Percentiles rank a stretch among this genome's conserved stretches.
Evolutionary conservation across 2,888 invertebrate species (phyloP).

Genomic region (Panopea generosa): DNA sequence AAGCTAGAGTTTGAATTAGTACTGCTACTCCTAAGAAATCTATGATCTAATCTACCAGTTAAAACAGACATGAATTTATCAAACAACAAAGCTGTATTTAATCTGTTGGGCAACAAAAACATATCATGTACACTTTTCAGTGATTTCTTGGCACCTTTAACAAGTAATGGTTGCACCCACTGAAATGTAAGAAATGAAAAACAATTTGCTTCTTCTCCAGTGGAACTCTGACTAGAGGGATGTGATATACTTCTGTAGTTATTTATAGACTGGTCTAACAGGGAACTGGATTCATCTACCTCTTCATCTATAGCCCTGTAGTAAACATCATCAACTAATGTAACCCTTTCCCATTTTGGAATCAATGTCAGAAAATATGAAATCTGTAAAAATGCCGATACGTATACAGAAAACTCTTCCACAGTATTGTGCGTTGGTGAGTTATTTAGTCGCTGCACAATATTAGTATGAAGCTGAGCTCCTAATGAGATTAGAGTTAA

Average conservation of each 20-base stretch:
- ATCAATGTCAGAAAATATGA: slow-evolving; percentile 91
- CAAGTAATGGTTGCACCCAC: slow-evolving; percentile 95
- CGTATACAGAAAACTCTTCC: slow-evolving; percentile 75
- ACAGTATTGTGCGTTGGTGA: slow-evolving; percentile 62
- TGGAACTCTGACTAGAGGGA: slow-evolving; percentile 27
- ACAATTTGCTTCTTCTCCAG: slow-evolving; percentile 89
- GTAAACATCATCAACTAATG: slow-evolving; percentile 56
- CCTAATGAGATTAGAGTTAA: slow-evolving; percentile 89
- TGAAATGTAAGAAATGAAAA: slow-evolving; percentile 92
- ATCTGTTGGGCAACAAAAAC: slow-evolving; percentile 77
- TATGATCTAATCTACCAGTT: slow-evolving; percentile 28
- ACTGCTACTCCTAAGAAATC: slow-evolving; percentile 19
- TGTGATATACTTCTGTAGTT: slow-evolving; percentile 57
- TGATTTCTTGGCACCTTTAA: slow-evolving; percentile 84
- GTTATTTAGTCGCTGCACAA: slow-evolving; percentile 77
- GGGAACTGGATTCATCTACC: slow-evolving; percentile 68
- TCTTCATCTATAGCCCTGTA: slow-evolving; percentile 66
- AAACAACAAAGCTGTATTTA: slow-evolving; percentile 76
- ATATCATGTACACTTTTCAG: slow-evolving; percentile 87
- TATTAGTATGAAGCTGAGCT: slow-evolving; percentile 90
- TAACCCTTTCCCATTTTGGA: slow-evolving; percentile 85
- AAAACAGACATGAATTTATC: slow-evolving; percentile 70
- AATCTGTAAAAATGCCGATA: slow-evolving; percentile 87
- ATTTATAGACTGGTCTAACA: slow-evolving; percentile 53
- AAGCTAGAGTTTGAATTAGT: slow-evolving; percentile 19